Evolutionary conservation across 2,797 vertebrate genomes (phyloP), one percentile per base, ranked within the genome.

Genomic region (Petrocephalus schoutedeni): DNA sequence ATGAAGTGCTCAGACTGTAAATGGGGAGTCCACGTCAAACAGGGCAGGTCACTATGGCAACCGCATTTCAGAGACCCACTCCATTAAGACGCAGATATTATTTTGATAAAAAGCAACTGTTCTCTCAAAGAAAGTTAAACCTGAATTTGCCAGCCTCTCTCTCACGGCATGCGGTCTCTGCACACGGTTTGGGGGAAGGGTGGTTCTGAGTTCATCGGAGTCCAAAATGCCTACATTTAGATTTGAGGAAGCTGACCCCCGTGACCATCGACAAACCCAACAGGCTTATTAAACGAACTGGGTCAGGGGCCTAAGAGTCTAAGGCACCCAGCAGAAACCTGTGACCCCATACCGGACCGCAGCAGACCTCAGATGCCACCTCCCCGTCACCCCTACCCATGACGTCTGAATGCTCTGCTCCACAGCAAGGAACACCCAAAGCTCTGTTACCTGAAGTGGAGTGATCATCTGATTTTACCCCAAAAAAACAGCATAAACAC

Each of bases 1-100:
- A 86, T 45, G 16, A 49, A 58, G 21, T 56, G 16, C 7, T 59
- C 21, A 36, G 56, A n/a, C 10, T 61, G 51, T 49, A 86, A 59
- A 41, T 56, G 23, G 16, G 19, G 28, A 86, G 57, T n/a, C 28
- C 57, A 36, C 41, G 19, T 86, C 32, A 36, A 49, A 86, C 28
- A 61, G 57, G 56, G 36, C 85, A 86, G 85, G 85, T 86, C 85
- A 86, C 85, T 61, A 59, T 86, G 85, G 85, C 28, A 86, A 86
- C 85, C 21, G 57, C 10, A 5, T 61, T 45, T 59, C 51, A 9
- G 28, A 57, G 19, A 10, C 36, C 23, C 21, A 23, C 45, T 56
- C 14, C 56, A 86, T 61, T 86, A 58, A 59, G 28, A 61, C 21
- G 32, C 7, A 45, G 14, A 41, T 36, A 28, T 56, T 16, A 57